Evolutionary conservation across 1,140 invertebrate species (phyloP), one percentile per base, ranked within the genome.

Genomic region (Aphelenchoides fujianensis): DNA sequence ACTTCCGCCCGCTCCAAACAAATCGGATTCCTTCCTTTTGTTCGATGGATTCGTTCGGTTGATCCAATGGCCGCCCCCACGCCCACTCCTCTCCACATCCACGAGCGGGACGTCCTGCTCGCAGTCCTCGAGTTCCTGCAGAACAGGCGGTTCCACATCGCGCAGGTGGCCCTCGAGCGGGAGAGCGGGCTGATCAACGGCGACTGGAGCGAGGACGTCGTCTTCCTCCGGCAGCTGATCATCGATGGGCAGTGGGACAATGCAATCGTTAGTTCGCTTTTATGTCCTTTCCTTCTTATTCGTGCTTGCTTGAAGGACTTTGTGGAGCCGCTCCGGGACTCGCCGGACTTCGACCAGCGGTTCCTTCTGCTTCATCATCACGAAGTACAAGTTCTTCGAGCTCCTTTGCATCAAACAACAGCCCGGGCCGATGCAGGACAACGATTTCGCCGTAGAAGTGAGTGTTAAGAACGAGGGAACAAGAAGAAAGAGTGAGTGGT

Each of bases 191-290:
- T 97, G 27, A 94, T 97, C 81, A 98, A 97, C 86, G 93, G 89
- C 27, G 90, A 82, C 87, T 92, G 86, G 90, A 91, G 88, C 86
- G 93, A 96, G 84, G 95, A 97, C 85, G 89, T 95, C 0, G 88
- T 97, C 0, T 97, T 97, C 84, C 87, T 97, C 2, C 88, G 95
- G 12, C 94, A 92, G 76, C 80, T 97, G 9, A 95, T 97, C 75
- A 88, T 97, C 9, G 95, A 97, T 86, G 95, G 95, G 30, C 93
- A 96, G 86, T 97, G 95, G 95, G 95, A 98, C 86, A 94, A 97
- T 85, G 93, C 92, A 0, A 86, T 96, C 19, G 41, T 48, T 48
- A 48, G 41, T 48, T 48, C 41, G 23, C 12, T 48, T 48, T 48
- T n/a, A n/a, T n/a, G n/a, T n/a, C n/a, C 12, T 48, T 48, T 48